phyloP scores from a whole-genome alignment of 1,140 invertebrate species.

The Drosophila kurseongensis region DNA sequence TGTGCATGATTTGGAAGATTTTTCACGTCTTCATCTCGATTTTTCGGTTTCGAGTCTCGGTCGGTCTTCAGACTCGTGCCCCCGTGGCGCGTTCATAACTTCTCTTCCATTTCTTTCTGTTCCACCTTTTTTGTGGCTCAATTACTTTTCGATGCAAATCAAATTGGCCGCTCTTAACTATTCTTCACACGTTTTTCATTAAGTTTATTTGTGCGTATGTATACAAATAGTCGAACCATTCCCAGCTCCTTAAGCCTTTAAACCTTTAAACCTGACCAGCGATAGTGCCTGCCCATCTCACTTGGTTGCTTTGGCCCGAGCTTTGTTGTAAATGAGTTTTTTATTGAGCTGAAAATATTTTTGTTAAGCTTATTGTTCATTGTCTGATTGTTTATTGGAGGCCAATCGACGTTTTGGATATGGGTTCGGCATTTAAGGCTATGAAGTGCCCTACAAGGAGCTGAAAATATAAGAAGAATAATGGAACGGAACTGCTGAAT shows the following conservation, averaged over 20 bases:
- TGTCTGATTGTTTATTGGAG: constrained; percentile 67
- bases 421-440: constrained; percentile 1
- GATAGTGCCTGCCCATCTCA: constrained; percentile 7
- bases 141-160: constrained; percentile 84
- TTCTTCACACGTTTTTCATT: constrained; percentile 84
- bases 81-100: constrained; percentile 72
- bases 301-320: constrained; percentile 13
- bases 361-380: constrained; percentile 71
- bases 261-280: constrained; percentile 8
- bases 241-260: constrained; percentile 29
- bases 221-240: constrained; percentile 32
- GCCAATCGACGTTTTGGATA: constrained; percentile 1
- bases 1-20: constrained; percentile 83
- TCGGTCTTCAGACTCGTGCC: constrained; percentile 54
- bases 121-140: constrained; percentile 65
- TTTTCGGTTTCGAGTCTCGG: background rate
- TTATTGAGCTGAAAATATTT: constrained; percentile 73
- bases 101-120: constrained; percentile 27
- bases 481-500: too few relatives aligned
- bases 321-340: constrained; percentile 71
- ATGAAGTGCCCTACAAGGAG: background rate
- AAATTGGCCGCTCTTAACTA: constrained; percentile 80
- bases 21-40: constrained; percentile 36
- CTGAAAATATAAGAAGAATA: background rate
- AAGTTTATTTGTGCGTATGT: constrained; percentile 50